phyloP scores from a whole-genome alignment of 2,888 invertebrate species.

The Plagiodera versicolora region DNA sequence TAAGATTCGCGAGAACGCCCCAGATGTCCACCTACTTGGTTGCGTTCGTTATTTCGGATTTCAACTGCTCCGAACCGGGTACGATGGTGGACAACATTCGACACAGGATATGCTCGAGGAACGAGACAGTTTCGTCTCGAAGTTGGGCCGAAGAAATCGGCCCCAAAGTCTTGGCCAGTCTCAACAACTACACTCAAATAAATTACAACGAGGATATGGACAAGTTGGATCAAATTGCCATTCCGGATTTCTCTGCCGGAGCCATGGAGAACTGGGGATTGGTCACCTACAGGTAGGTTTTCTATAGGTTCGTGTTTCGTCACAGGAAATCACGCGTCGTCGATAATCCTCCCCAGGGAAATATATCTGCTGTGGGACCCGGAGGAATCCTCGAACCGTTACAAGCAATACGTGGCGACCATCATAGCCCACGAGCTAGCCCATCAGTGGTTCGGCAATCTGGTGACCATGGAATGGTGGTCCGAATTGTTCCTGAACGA shows the following conservation, averaged over 20 bases:
- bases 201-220: conserved; percentile 56
- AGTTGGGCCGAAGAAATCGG: conserved; percentile 31
- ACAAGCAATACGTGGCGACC: conserved; percentile 62
- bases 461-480: conserved; percentile 78
- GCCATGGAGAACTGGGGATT: conserved; percentile 95
- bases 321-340: too few species aligned
- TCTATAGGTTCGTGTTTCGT: too few species aligned
- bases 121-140: conserved; percentile 23
- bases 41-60: conserved; percentile 82
- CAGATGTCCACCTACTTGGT: conserved; percentile 85
- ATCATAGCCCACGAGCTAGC: conserved; percentile 76
- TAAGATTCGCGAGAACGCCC: conserved; percentile 54
- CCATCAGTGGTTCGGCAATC: conserved; percentile 83
- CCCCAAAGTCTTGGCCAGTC: conserved; percentile 26
- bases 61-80: conserved; percentile 51
- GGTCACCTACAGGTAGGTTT: conserved; percentile 70
- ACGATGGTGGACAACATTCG: conserved; percentile 1
- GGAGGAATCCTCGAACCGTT: conserved; percentile 30
- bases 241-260: conserved; percentile 81
- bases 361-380: conserved; percentile 59
- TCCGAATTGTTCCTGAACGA: conserved; percentile 74
- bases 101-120: conserved; percentile 36
- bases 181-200: conserved; percentile 35
- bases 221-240: conserved; percentile 83
- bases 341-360: too few species aligned